phyloP scores from a whole-genome alignment of 2,888 invertebrate genomes.

The Meiosimyza platycephala region DNA sequence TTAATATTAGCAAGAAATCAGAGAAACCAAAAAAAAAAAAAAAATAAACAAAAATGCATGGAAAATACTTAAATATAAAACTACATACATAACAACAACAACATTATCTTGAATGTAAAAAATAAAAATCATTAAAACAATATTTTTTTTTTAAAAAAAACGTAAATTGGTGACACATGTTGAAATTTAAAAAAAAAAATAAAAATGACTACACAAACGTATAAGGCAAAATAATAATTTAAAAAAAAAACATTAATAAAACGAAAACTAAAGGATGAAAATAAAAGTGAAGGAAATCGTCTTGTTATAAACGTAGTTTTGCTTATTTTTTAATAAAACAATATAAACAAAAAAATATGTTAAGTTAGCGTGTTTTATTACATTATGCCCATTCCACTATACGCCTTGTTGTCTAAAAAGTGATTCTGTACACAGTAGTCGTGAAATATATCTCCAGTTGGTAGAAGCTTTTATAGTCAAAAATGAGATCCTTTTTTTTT shows the following conservation, averaged over 20 bases:
- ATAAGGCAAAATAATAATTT: slow-evolving; percentile 19
- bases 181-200: not conserved
- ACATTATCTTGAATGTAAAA: not conserved
- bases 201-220: not conserved
- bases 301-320: slow-evolving; percentile 67
- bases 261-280: slow-evolving; percentile 48
- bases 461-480: too few relatives aligned
- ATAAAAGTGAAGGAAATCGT: slow-evolving; percentile 61
- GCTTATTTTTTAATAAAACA: slow-evolving; percentile 67
- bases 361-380: not conserved
- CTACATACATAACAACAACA: slow-evolving; percentile 8
- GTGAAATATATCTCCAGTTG: too few relatives aligned
- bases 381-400: too few relatives aligned
- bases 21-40: slow-evolving; percentile 18
- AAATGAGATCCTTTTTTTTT: too few relatives aligned
- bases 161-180: slow-evolving; percentile 1
- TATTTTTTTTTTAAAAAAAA: too few relatives aligned
- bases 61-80: not conserved
- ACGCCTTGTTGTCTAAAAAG: too few relatives aligned
- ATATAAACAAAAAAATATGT: slow-evolving; percentile 52
- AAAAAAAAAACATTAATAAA: slow-evolving; percentile 42
- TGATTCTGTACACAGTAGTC: too few relatives aligned
- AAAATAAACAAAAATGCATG: not conserved
- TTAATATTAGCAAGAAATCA: slow-evolving; percentile 31
- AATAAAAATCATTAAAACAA: too few relatives aligned